phyloP scores from a whole-genome alignment of 1,140 invertebrate species.

The Aporrectodea caliginosa region DNA sequence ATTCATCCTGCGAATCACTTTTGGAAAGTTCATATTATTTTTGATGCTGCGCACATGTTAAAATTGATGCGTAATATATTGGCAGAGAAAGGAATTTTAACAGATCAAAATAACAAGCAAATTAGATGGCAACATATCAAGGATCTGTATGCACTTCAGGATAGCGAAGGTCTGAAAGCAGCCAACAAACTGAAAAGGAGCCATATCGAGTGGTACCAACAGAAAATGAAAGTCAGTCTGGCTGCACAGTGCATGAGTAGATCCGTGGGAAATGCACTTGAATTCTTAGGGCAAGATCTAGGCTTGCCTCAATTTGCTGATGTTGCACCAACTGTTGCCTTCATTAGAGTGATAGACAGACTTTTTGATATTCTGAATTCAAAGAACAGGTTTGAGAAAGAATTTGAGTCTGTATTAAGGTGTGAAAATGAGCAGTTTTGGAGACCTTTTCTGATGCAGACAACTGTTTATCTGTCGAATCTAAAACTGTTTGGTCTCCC shows the following conservation, averaged over 20 bases:
- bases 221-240: conserved; percentile 11
- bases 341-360: neutral
- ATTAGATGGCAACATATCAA: conserved; percentile 2
- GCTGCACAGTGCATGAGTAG: neutral
- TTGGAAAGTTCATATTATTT: conserved; percentile 1
- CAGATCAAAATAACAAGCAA: neutral
- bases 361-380: neutral
- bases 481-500: neutral
- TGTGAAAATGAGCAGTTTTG: neutral
- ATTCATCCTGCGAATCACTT: neutral
- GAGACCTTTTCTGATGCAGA: neutral
- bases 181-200: neutral
- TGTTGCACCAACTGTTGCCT: neutral
- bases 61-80: conserved; percentile 14
- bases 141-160: conserved; percentile 10
- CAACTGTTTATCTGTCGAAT: neutral
- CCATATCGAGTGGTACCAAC: neutral
- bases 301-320: neutral
- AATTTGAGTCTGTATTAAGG: neutral
- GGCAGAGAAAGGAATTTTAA: neutral
- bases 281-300: neutral
- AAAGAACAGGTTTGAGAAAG: neutral
- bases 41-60: neutral
- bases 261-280: neutral
- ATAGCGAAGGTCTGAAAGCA: neutral